phyloP scores from a whole-genome alignment of 1,140 invertebrate species.

The Atta colombica region DNA sequence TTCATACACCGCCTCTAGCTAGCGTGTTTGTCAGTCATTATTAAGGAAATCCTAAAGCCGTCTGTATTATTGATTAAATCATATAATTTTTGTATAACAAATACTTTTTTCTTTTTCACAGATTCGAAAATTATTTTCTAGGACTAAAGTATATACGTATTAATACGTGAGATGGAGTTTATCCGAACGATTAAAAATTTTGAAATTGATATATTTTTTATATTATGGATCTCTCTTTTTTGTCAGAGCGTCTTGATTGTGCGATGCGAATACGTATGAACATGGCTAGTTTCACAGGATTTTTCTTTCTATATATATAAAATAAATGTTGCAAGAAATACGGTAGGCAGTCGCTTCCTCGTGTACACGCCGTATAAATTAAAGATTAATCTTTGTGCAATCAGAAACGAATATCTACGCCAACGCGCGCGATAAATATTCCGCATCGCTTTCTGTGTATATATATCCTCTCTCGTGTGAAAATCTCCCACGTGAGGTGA shows the following conservation, averaged over 20 bases:
- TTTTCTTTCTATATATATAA: neutral
- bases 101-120: too few relatives aligned
- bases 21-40: too few relatives aligned
- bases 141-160: too few relatives aligned
- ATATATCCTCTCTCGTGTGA: constrained; percentile 35
- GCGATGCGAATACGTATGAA: neutral
- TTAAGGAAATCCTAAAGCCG: too few relatives aligned
- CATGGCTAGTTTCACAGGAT: neutral
- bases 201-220: too few relatives aligned
- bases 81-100: too few relatives aligned
- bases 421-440: constrained; percentile 48
- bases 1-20: too few relatives aligned
- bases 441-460: constrained; percentile 1
- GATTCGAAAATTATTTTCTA: too few relatives aligned
- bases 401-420: constrained; percentile 46
- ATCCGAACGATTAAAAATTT: too few relatives aligned
- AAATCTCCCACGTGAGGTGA: constrained; percentile 53
- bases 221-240: too few relatives aligned
- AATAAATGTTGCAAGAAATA: constrained; percentile 29
- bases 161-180: too few relatives aligned
- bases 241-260: neutral
- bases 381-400: constrained; percentile 36
- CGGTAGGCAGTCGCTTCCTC: neutral
- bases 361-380: constrained; percentile 19
- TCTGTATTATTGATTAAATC: too few relatives aligned